Percentiles rank a stretch among this genome's conserved stretches.
Conservation (phyloP, 2,797 vertebrate species). For the Hydrocynus forskahlii region DNA sequence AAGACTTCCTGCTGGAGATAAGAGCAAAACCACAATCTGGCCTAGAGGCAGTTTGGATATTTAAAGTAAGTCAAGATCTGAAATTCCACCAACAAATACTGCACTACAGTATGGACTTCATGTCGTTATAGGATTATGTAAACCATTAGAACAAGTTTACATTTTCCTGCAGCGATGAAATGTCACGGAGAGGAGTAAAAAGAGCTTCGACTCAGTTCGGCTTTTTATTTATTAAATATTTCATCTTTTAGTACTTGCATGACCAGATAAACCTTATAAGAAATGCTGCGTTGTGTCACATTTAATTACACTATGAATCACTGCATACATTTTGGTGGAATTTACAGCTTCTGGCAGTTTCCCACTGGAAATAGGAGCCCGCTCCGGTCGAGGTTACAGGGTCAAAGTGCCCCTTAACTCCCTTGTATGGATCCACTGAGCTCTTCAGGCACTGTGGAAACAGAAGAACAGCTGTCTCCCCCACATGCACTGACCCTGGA, state of each 20-base stretch:
- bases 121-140: conserved; percentile 20
- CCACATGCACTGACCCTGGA: conserved; percentile 47
- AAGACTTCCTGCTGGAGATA: conserved; percentile 28
- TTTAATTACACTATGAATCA: neutral
- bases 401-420: conserved; percentile 41
- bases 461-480: conserved; percentile 62
- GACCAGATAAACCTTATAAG: neutral
- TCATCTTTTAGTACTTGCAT: neutral
- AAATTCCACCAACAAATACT: conserved; percentile 1
- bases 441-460: conserved; percentile 8
- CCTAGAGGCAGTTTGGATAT: conserved; percentile 4
- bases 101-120: conserved; percentile 6
- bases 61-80: conserved; percentile 13
- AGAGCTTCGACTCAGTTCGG: neutral
- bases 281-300: neutral
- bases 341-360: conserved; percentile 18
- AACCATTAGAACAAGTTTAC: conserved; percentile 30
- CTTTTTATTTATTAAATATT: neutral
- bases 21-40: conserved; percentile 20
- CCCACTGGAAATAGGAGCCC: conserved; percentile 34
- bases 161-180: conserved; percentile 9
- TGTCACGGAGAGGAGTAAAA: neutral
- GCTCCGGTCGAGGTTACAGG: conserved; percentile 30
- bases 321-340: conserved; percentile 8
- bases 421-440: neutral